Percentiles rank a stretch among this genome's conserved stretches.
phyloP scores from a whole-genome alignment of 1,140 invertebrate species.

The Andrena cerasifolii region DNA sequence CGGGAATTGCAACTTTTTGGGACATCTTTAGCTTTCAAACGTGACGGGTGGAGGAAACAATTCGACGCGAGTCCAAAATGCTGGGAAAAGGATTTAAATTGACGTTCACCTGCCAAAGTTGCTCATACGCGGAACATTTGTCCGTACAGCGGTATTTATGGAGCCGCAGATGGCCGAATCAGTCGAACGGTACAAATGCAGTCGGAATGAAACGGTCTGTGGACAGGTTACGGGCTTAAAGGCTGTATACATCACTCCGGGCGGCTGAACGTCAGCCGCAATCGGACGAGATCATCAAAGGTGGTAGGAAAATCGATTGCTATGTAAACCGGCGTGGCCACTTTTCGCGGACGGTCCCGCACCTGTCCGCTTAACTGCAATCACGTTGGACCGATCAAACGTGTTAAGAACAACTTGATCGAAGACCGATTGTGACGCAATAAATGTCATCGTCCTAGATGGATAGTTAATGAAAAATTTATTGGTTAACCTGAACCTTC shows the following conservation, averaged over 20 bases:
- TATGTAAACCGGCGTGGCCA: conserved; percentile 40
- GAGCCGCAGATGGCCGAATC: conserved; percentile 9
- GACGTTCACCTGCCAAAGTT: conserved; percentile 11
- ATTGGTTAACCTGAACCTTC: no score
- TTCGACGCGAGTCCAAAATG: not conserved
- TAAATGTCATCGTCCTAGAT: not conserved
- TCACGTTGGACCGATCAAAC: conserved; percentile 17
- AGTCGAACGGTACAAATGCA: not conserved
- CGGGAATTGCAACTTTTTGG: no score
- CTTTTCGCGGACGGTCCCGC: conserved; percentile 39
- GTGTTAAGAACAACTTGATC: conserved; percentile 3
- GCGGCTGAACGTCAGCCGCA: conserved; percentile 42
- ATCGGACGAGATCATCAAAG: conserved; percentile 50
- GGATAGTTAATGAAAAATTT: not conserved
- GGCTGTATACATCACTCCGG: conserved; percentile 19
- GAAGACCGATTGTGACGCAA: not conserved
- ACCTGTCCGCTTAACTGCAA: conserved; percentile 26
- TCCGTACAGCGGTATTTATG: not conserved
- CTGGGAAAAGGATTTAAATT: conserved; percentile 15
- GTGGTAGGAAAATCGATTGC: conserved; percentile 63
- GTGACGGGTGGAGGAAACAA: no score
- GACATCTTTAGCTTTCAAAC: no score
- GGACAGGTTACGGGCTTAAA: conserved; percentile 45
- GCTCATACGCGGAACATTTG: not conserved
- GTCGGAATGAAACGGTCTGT: conserved; percentile 31